Percentiles rank a stretch among this genome's conserved stretches.
These are phyloP conservation scores for Timandra comae DNA, from an alignment of 2,888 invertebrate genomes.

Conservation along the genomic window DNA sequence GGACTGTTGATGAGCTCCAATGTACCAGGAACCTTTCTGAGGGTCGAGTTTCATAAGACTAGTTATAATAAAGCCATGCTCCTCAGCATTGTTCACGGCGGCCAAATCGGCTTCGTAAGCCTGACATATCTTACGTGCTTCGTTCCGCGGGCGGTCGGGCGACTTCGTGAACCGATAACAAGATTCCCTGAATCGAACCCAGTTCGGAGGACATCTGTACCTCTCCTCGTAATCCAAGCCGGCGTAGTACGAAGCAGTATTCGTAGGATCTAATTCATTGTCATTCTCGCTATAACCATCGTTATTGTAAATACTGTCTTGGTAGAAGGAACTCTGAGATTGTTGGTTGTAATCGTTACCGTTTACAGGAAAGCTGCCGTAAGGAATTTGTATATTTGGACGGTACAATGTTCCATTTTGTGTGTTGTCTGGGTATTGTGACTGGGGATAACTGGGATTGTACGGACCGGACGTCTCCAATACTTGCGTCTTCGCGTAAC, in stretches of 20 bases:
- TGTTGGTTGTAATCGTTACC: conserved; percentile 48
- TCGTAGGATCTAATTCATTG: conserved; percentile 59
- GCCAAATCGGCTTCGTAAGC: conserved; percentile 88
- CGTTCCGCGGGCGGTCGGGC: conserved; percentile 86
- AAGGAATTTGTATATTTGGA: conserved; percentile 54
- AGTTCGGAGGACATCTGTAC: conserved; percentile 87
- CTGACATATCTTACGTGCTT: conserved; percentile 89
- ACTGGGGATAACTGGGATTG: conserved; percentile 52
- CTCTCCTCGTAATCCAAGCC: conserved; percentile 64
- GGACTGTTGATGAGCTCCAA: conserved; percentile 85
- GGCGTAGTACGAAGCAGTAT: conserved; percentile 56
- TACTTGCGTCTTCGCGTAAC: conserved; percentile 48
- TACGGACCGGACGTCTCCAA: conserved; percentile 43
- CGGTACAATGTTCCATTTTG: conserved; percentile 51
- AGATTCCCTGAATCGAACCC: conserved; percentile 87
- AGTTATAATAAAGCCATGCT: conserved; percentile 90
- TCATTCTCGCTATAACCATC: conserved; percentile 50
- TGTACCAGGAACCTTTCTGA: conserved; percentile 91
- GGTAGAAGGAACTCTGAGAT: conserved; percentile 63
- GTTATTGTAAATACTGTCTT: conserved; percentile 45
- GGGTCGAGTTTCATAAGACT: conserved; percentile 90
- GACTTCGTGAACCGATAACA: conserved; percentile 95
- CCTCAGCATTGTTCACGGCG: conserved; percentile 87
- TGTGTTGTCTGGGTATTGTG: conserved; percentile 39
- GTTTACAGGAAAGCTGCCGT: conserved; percentile 62